These are phyloP conservation scores for Ophiodon elongatus DNA, from an alignment of 2,113 vertebrate species.

Conservation along the genomic window DNA sequence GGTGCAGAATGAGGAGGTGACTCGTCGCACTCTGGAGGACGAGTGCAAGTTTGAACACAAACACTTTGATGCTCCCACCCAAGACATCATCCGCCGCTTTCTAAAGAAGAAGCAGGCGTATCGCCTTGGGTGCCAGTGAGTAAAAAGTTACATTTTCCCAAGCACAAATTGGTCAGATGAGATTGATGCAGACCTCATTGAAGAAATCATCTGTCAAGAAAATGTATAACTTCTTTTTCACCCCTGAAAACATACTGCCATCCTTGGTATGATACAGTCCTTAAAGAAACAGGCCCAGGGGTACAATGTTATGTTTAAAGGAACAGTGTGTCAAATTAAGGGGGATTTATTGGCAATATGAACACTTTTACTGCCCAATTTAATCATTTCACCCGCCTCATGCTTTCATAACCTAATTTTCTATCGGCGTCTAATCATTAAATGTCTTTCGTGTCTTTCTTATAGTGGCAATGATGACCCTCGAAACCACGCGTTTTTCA, in stretches of 20 bases:
- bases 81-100: constrained; percentile 87
- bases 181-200: background rate
- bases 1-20: constrained; percentile 87
- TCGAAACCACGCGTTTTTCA: constrained; percentile 88
- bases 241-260: too few relatives aligned
- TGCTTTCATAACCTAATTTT: background rate
- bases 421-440: background rate
- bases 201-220: background rate
- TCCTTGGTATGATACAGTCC: background rate
- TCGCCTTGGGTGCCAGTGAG: constrained; percentile 91
- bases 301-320: background rate
- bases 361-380: background rate
- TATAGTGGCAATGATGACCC: constrained; percentile 85
- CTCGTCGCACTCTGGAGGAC: constrained; percentile 89
- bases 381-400: background rate
- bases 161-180: background rate
- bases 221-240: background rate
- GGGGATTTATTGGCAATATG: background rate
- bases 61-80: constrained; percentile 85
- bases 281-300: background rate
- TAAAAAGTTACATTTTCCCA: background rate
- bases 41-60: constrained; percentile 86
- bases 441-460: constrained; percentile 24
- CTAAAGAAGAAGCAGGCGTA: constrained; percentile 86
- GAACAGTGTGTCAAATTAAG: background rate